A percentile compares a stretch with the other conserved stretches of the same genome.
phyloP scores from a whole-genome alignment of 2,113 vertebrate genomes.

The Condylura cristata region DNA sequence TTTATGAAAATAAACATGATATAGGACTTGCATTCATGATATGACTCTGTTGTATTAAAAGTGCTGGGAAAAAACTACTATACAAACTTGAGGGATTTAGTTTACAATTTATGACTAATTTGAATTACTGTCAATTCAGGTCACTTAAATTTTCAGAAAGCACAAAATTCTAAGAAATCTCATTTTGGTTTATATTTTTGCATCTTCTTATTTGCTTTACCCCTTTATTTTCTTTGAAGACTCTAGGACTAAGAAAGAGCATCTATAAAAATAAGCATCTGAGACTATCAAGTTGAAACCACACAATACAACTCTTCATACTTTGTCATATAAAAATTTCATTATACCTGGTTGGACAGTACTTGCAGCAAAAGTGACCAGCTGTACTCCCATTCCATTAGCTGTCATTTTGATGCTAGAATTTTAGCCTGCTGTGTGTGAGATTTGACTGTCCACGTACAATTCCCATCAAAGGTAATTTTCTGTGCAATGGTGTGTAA shows the following conservation, averaged over 20 bases:
- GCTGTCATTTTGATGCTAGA: constrained; percentile 59
- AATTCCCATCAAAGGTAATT: constrained; percentile 75
- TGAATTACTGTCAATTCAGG: constrained; percentile 28
- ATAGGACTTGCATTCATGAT: constrained; percentile 69
- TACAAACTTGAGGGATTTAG: neutral
- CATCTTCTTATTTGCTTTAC: neutral
- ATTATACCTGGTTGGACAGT: constrained; percentile 51
- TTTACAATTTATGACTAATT: neutral
- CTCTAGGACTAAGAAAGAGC: neutral
- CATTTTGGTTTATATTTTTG: neutral
- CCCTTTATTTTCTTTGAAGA: constrained; percentile 35
- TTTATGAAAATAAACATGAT: constrained; percentile 72
- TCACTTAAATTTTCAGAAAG: constrained; percentile 31
- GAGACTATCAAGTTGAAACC: constrained; percentile 31
- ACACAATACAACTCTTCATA: neutral
- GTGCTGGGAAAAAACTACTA: neutral
- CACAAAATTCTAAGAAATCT: constrained; percentile 31
- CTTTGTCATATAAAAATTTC: constrained; percentile 45
- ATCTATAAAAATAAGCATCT: constrained; percentile 16
- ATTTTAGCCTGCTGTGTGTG: constrained; percentile 69
- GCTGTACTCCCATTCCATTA: constrained; percentile 72
- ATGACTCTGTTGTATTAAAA: constrained; percentile 64
- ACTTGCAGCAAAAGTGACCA: constrained; percentile 56
- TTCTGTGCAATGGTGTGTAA: constrained; percentile 73
- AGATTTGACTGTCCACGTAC: constrained; percentile 65